Base-by-base conservation (phyloP, 1,140 invertebrate genomes). In the Mactra quadrangularis region DNA sequence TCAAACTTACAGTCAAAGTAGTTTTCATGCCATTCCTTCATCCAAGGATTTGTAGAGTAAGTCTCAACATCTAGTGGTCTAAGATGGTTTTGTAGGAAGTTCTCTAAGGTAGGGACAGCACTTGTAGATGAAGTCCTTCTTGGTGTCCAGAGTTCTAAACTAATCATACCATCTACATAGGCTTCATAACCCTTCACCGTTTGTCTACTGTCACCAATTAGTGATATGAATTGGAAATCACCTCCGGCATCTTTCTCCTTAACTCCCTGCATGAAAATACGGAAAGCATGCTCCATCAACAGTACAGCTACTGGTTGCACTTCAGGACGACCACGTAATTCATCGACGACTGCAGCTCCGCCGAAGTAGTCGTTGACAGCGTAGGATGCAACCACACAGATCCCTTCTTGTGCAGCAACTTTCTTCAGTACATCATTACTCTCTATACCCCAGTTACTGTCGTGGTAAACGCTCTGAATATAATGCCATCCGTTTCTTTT, bases 21-120 rank as follows among this genome's bases (percentile, higher is more conserved):
- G 19, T 60, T 59, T 62, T 91, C 86, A 76, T 86, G 91, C 90
- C 89, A 91, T 50, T 91, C 90, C 50, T 68, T 85, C 74, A 92
- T 90, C 92, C 92, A 92, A 1, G 90, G 90, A 76, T 92, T 92
- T 11, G 60, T 72, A 19, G 41, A 85, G 57, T 91, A 86, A 9
- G 60, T 88, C 25, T 59, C n/a, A 6, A 82, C 86, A 55, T 86
- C 68, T 4, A 90, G 84, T 4, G 38, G 17, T 27, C 27, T 62
- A 31, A 92, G 72, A 81, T 90, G 87, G 3, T 71, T 75, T 17
- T 13, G 22, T 15, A 41, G 15, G 60, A 91, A 92, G 4, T 41
- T 84, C 2, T 79, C 45, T 17, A 90, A 64, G 25, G 72, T 27
- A 6, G 86, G 87, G 29, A 29, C 19, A 35, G 53, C 17, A 31